Percentiles rank a stretch among this genome's conserved stretches.
Conservation (phyloP, 2,888 invertebrate species). For the Cynaeus angustus region DNA sequence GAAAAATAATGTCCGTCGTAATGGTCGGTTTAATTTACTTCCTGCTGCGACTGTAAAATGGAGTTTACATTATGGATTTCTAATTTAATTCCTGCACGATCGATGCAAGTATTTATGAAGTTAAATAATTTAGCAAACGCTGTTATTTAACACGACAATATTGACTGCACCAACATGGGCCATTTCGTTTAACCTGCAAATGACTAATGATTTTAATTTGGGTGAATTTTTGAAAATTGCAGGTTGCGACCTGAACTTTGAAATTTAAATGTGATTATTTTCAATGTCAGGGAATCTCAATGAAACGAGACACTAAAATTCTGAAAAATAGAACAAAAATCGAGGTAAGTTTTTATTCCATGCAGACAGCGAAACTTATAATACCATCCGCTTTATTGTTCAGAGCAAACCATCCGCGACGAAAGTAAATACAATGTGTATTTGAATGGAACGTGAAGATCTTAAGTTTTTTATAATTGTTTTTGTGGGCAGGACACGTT, state of each 20-base stretch:
- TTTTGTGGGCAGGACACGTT: background rate
- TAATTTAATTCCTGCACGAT: background rate
- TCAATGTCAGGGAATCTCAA: constrained; percentile 5
- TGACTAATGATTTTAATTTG: constrained; percentile 10
- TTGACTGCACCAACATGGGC: constrained; percentile 11
- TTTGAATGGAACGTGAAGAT: constrained; percentile 37
- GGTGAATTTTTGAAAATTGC: constrained; percentile 16
- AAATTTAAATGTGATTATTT: too few relatives aligned
- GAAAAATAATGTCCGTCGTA: constrained; percentile 9
- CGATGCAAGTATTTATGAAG: constrained; percentile 21
- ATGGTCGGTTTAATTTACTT: constrained; percentile 1
- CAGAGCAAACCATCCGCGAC: constrained; percentile 57
- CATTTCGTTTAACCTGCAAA: constrained; percentile 15
- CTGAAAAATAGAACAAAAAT: constrained; percentile 52
- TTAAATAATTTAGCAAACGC: constrained; percentile 19
- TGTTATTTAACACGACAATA: constrained; percentile 13
- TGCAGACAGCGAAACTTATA: constrained; percentile 48
- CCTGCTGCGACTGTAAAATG: background rate
- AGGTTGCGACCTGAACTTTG: background rate
- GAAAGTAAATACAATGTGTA: constrained; percentile 41
- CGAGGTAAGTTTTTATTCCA: constrained; percentile 53
- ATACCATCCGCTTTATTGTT: constrained; percentile 55
- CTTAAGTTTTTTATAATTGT: constrained; percentile 17
- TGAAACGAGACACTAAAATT: constrained; percentile 39
- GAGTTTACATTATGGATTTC: constrained; percentile 5